A percentile compares a stretch with the other conserved stretches of the same genome.
Conservation (phyloP, 2,888 invertebrate species). For the Cynaeus angustus region DNA sequence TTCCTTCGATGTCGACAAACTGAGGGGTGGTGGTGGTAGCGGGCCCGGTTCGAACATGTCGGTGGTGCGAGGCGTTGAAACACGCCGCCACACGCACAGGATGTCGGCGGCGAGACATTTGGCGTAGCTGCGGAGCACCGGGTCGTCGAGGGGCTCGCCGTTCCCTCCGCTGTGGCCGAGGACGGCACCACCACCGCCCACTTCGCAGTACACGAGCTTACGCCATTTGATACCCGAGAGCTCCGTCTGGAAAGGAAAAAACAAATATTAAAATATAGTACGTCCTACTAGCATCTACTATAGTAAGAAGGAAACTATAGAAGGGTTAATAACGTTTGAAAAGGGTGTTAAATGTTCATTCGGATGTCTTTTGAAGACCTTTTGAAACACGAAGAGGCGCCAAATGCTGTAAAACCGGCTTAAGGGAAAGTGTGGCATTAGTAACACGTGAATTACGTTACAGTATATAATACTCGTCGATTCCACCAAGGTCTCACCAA, state of each 20-base stretch:
- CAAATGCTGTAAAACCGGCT: too few relatives aligned
- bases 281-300: too few relatives aligned
- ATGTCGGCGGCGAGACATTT: slow-evolving; percentile 95
- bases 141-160: slow-evolving; percentile 87
- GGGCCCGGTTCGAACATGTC: slow-evolving; percentile 74
- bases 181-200: slow-evolving; percentile 70
- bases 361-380: too few relatives aligned
- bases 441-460: too few relatives aligned
- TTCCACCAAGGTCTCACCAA: too few relatives aligned
- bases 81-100: slow-evolving; percentile 98
- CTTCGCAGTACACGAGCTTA: slow-evolving; percentile 91
- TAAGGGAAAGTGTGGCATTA: too few relatives aligned
- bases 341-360: too few relatives aligned
- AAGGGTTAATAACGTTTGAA: too few relatives aligned
- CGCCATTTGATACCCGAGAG: slow-evolving; percentile 99
- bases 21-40: slow-evolving; percentile 80
- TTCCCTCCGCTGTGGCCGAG: slow-evolving; percentile 61
- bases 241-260: slow-evolving; percentile 88
- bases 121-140: slow-evolving; percentile 92
- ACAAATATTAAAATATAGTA: background rate
- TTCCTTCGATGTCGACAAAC: slow-evolving; percentile 93
- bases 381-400: too few relatives aligned
- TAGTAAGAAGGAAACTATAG: too few relatives aligned
- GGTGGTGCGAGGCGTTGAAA: slow-evolving; percentile 75
- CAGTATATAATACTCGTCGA: too few relatives aligned